Evolutionary conservation across 2,888 invertebrate genomes (phyloP), one percentile per base, ranked within the genome.

Genomic region (Tipula unca): DNA sequence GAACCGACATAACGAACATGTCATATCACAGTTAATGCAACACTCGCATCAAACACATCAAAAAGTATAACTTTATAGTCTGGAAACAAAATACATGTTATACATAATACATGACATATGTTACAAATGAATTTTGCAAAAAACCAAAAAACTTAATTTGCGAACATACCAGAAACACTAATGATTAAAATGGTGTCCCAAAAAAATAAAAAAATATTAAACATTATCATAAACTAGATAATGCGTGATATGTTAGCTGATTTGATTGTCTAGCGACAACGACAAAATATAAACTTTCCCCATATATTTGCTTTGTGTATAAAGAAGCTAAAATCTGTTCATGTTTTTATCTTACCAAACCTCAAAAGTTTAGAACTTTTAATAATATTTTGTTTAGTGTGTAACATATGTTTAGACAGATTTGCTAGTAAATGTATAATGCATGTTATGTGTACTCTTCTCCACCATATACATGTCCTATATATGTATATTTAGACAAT

Each of bases 191-290:
- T 69, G 25, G 25, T 25, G 25, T 69, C 69, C 69, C 69, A 20
- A 69, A 14, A 10, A 39, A 4, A 17, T 4, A 17, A 48, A 48
- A 48, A 48, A 48, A 17, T 17, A 39, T 17, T 25, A 25, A 69
- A 69, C 25, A 69, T 69, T 69, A 69, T 69, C 69, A 69, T 69
- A 69, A 69, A 69, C 69, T 69, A 69, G 69, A 69, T 69, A 69
- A 69, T 69, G 69, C 69, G 69, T 69, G 69, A 69, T 69, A 10
- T 69, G 69, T 69, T 69, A 69, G 69, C 69, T 69, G 69, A 69
- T 69, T 69, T 69, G 69, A 69, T 69, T 69, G 69, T 69, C 69
- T 69, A 54, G 48, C 48, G 48, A 69, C 25, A 13, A 25, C 25
- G 69, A 69, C 69, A 69, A 69, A 69, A 69, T 69, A 69, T 69